Conservation (phyloP, 2,797 vertebrate species). For the Danio jaintianensis region DNA sequence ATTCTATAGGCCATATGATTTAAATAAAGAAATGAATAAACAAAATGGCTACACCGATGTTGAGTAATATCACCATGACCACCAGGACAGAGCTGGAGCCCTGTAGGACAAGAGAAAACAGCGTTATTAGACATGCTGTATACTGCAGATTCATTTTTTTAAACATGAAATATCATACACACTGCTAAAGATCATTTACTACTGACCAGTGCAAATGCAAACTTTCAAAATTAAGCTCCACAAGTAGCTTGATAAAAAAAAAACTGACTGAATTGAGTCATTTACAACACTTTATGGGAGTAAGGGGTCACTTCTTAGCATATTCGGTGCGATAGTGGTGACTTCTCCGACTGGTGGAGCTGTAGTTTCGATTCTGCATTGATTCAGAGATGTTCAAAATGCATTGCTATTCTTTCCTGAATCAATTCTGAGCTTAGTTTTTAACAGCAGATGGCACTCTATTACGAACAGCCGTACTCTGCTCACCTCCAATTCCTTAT, state of each 20-base stretch:
- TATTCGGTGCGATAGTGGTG: not conserved
- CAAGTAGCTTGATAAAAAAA: not conserved
- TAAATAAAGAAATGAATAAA: constrained; percentile 99
- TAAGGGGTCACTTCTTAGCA: not conserved
- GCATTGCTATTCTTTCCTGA: no score
- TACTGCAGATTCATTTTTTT: not conserved
- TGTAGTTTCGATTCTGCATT: not conserved
- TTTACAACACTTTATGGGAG: not conserved
- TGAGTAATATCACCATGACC: constrained; percentile 99
- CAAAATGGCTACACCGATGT: constrained; percentile 99
- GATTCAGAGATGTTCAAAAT: no score
- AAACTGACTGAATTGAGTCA: not conserved
- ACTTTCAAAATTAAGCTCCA: no score
- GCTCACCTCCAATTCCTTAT: no score
- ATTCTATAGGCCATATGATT: constrained; percentile 71
- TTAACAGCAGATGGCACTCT: no score
- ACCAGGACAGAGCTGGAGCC: constrained; percentile 97
- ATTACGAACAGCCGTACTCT: no score
- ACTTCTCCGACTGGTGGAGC: not conserved
- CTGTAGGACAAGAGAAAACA: constrained; percentile 76
- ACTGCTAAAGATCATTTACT: no score
- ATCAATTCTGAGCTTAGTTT: no score
- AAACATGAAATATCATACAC: no score
- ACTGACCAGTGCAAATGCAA: no score
- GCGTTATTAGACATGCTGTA: constrained; percentile 24